Conservation (phyloP, 2,113 vertebrate genomes). For the Noctilio leporinus region DNA sequence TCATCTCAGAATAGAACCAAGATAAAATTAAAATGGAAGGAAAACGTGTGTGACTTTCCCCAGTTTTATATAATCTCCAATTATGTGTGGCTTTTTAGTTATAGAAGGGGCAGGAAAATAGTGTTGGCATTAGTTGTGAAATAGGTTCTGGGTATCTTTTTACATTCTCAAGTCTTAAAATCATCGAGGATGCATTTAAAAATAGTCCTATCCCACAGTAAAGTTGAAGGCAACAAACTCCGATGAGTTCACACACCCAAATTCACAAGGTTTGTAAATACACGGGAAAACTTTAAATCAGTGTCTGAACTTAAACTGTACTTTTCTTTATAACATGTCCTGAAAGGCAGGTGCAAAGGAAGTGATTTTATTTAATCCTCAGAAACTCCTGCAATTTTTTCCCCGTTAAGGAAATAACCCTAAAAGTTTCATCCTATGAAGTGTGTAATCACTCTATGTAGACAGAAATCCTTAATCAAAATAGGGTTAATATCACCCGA, state of each 20-base stretch:
- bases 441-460: not conserved
- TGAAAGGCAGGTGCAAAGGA: not conserved
- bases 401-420: not conserved
- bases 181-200: not conserved
- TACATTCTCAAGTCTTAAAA: not conserved
- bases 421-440: not conserved
- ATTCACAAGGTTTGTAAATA: not conserved
- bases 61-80: not conserved
- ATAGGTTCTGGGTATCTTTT: not conserved
- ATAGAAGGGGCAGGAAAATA: not conserved
- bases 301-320: not conserved
- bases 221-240: not conserved
- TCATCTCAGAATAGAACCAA: not conserved
- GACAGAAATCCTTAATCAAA: not conserved
- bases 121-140: not conserved
- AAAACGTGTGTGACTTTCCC: not conserved
- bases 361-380: not conserved
- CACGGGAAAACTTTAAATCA: not conserved
- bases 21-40: not conserved
- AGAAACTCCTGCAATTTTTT: not conserved
- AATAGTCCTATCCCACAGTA: not conserved
- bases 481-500: not conserved
- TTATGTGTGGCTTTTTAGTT: not conserved
- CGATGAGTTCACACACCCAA: not conserved
- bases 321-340: not conserved